Evolutionary conservation across 1,140 invertebrate genomes (phyloP).

Genomic region (Aleiodes sp.): DNA sequence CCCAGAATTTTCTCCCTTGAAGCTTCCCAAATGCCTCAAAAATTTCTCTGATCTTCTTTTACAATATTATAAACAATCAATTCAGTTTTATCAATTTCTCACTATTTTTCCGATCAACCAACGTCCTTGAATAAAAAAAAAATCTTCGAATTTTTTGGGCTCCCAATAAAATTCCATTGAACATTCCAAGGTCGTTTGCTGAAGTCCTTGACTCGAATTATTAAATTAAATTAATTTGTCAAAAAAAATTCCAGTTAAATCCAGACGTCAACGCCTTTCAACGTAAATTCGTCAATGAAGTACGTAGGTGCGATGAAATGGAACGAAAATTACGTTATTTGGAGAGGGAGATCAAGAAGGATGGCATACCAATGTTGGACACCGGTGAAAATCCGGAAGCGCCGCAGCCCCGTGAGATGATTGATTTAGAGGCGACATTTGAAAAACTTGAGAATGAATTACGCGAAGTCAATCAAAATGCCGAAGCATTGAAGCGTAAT

Average conservation of each 20-base stretch:
- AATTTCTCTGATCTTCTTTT: no score
- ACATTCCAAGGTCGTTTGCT: no score
- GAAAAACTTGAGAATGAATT: slow-evolving; percentile 96
- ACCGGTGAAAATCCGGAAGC: slow-evolving; percentile 98
- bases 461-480: slow-evolving; percentile 97
- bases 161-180: no score
- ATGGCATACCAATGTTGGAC: slow-evolving; percentile 96
- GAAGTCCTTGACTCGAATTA: no score
- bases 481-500: slow-evolving; percentile 95
- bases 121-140: no score
- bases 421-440: slow-evolving; percentile 97
- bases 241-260: slow-evolving; percentile 77
- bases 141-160: no score
- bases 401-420: slow-evolving; percentile 98
- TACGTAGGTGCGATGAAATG: slow-evolving; percentile 95
- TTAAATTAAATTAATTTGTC: no score
- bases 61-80: no score
- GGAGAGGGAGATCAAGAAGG: slow-evolving; percentile 98
- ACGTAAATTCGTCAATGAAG: slow-evolving; percentile 95
- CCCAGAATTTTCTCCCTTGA: no score
- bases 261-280: slow-evolving; percentile 95
- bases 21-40: no score
- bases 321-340: slow-evolving; percentile 94
- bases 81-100: no score
- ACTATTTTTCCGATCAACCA: no score